These are phyloP conservation scores for Myodes glareolus DNA, from an alignment of 2,113 vertebrate genomes.

Conservation along the genomic window DNA sequence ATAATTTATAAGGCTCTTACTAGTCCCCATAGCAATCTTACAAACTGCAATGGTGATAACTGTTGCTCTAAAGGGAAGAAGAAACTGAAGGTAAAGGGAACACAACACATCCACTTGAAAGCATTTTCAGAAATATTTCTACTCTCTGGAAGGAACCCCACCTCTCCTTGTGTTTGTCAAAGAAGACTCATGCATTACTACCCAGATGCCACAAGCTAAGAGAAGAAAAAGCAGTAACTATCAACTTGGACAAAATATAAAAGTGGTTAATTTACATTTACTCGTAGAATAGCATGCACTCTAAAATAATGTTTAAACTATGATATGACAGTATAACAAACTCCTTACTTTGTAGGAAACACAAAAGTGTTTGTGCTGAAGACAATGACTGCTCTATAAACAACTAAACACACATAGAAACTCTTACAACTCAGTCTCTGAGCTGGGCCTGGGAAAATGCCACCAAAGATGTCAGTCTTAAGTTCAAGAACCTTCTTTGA, in stretches of 20 bases:
- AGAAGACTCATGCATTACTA: fast-evolving
- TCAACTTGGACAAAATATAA: neutral
- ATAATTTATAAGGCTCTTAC: neutral
- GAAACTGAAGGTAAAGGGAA: neutral
- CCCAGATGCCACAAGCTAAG: neutral
- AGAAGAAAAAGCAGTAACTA: neutral
- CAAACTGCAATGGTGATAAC: neutral
- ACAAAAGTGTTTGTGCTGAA: fast-evolving
- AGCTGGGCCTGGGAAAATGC: neutral
- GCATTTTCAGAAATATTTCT: neutral
- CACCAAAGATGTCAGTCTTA: neutral
- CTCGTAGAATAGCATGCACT: neutral
- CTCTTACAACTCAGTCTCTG: neutral
- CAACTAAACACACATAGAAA: neutral
- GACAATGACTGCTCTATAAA: neutral
- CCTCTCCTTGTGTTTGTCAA: neutral
- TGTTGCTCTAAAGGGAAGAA: neutral
- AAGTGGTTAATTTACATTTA: fast-evolving
- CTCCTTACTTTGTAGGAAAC: neutral
- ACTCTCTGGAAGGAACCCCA: neutral
- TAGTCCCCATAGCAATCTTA: fast-evolving
- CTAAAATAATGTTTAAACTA: neutral
- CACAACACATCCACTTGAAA: neutral
- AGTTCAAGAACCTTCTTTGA: too few species aligned
- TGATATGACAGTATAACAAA: neutral